A percentile compares a stretch with the other conserved stretches of the same genome.
Conservation (phyloP, 2,113 vertebrate genomes). For the Herpailurus yagouaroundi region DNA sequence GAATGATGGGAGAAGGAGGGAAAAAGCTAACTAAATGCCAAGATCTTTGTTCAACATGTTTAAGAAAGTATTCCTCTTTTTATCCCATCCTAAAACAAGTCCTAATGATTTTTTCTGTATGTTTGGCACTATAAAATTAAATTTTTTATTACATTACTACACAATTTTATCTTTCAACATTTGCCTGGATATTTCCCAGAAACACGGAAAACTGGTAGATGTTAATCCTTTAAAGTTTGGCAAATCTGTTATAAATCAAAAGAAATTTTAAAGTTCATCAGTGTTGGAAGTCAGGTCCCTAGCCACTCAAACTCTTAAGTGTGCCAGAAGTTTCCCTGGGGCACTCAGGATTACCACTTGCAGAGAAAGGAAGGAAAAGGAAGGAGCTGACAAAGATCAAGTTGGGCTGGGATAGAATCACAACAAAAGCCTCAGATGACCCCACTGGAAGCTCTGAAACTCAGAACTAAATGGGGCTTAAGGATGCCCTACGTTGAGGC, state of each 20-base stretch:
- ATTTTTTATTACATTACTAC: slow-evolving; percentile 5
- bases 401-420: neutral
- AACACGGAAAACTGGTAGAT: neutral
- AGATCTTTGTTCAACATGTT: neutral
- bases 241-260: slow-evolving; percentile 27
- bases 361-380: neutral
- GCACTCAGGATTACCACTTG: neutral
- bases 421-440: neutral
- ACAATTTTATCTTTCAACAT: slow-evolving; percentile 14
- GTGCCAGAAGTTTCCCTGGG: neutral
- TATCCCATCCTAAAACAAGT: neutral
- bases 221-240: neutral
- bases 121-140: neutral
- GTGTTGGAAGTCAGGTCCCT: neutral
- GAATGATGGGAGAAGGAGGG: neutral
- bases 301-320: neutral
- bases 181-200: slow-evolving; percentile 37
- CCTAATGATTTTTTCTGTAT: neutral
- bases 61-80: neutral
- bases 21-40: neutral
- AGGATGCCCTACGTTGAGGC: neutral
- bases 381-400: neutral
- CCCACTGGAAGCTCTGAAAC: neutral
- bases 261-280: slow-evolving; percentile 15
- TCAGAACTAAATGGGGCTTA: neutral